Evolutionary conservation across 2,797 vertebrate genomes (phyloP).

Genomic region (Sylvia borin): DNA sequence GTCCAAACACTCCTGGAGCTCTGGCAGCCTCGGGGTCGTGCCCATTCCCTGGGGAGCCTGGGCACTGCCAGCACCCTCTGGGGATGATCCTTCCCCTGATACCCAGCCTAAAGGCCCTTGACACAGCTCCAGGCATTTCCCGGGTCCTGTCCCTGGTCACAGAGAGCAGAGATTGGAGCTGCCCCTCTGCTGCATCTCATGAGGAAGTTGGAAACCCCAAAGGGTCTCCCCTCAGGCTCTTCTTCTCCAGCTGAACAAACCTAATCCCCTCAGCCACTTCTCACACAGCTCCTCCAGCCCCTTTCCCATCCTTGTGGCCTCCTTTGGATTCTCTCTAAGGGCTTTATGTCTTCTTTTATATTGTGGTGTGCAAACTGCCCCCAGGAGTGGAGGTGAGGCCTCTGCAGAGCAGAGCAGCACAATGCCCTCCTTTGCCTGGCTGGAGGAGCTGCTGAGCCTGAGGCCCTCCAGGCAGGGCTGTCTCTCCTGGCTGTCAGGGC

Average conservation of each 20-base stretch:
- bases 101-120: accelerated
- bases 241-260: background rate
- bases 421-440: background rate
- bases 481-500: background rate
- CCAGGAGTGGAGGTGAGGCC: background rate
- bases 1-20: background rate
- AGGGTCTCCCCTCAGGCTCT: background rate
- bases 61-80: background rate
- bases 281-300: background rate
- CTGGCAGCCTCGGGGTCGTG: background rate
- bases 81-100: background rate
- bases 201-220: background rate
- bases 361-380: background rate
- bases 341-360: background rate
- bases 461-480: background rate
- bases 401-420: background rate
- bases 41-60: background rate
- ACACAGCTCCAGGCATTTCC: accelerated
- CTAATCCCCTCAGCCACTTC: background rate
- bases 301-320: background rate
- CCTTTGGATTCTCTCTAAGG: background rate
- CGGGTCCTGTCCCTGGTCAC: background rate
- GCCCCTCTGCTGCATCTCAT: background rate
- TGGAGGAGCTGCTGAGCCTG: background rate
- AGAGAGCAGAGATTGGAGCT: background rate